Evolutionary conservation across 92 coral and sea anemone species (phyloP), one percentile per base, ranked within the genome.

Genomic region (Porites evermanni): DNA sequence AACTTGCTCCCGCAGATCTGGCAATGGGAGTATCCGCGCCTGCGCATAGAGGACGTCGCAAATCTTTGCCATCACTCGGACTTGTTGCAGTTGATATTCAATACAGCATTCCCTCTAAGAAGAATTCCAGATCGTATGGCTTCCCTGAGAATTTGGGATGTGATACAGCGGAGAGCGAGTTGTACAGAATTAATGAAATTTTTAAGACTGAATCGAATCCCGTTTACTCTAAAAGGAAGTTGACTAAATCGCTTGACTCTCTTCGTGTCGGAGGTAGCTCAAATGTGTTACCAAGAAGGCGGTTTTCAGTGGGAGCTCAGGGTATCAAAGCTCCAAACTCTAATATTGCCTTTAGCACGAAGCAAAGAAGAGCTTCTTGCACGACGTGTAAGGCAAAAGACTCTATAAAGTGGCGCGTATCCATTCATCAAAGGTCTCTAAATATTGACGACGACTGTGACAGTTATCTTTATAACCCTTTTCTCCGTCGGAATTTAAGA

Each of bases 61-160:
- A 63, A 10, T 78, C 71, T 26, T 70, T 78, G 12, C 82, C 82
- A 16, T 61, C 70, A 8, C 82, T 78, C 1, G 82, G 82, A 10
- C 82, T 29, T 61, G 82, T 78, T n/a, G 71, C 70, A 1, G 54
- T 29, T 18, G 82, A 61, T 20, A 61, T 78, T 10, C 82, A 78
- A 53, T 78, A 63, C 58, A 78, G 58, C 21, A 38, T 26, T 38
- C 82, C 82, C 63, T 26, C 66, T 10, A 75, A 20, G 67, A 54
- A 10, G n/a, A 53, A 47, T 38, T 78, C 71, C 18, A 17, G 14
- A 18, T 78, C 71, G 4, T 64, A 29, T 54, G 10, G 13, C 10
- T 54, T 8, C 50, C 59, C 71, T 8, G 8, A 16, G 12, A 52
- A 78, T 38, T 4, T 78, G n/a, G 10, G 56, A 2, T n/a, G 70